Evolutionary conservation across 92 coral and sea anemone genomes (phyloP).

Genomic region (Pocillopora meandrina): DNA sequence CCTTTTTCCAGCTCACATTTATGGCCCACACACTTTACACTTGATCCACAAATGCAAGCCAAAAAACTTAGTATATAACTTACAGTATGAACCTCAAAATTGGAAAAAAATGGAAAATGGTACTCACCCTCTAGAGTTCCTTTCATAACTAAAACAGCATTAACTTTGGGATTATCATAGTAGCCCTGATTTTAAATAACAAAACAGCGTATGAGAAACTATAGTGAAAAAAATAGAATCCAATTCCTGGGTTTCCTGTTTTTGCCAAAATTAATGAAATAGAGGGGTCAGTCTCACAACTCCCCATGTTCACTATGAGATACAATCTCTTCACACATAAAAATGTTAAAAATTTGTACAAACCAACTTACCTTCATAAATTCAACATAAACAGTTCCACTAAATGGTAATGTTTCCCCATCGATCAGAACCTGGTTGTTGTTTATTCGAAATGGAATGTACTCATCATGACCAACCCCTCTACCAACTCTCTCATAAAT

Average conservation of each 20-base stretch:
- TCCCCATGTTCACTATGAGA: not conserved
- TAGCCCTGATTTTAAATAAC: conserved; percentile 68
- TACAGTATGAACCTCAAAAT: no score
- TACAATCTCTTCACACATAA: not conserved
- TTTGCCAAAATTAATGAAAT: no score
- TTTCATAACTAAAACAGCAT: conserved; percentile 97
- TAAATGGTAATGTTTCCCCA: conserved; percentile 74
- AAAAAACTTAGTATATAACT: no score
- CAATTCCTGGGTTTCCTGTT: not conserved
- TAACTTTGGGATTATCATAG: conserved; percentile 95
- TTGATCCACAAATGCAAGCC: no score
- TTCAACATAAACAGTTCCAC: conserved; percentile 86
- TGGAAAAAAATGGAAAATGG: no score
- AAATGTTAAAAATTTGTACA: not conserved
- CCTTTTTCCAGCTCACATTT: no score
- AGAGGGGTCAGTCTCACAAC: no score
- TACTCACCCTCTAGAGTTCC: conserved; percentile 86
- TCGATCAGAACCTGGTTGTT: conserved; percentile 78
- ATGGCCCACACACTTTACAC: no score
- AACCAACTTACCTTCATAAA: conserved; percentile 79
- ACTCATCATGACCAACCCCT: conserved; percentile 94
- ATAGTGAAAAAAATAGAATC: not conserved
- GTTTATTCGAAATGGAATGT: conserved; percentile 80
- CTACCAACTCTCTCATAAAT: conserved; percentile 97
- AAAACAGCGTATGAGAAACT: not conserved